These are phyloP conservation scores for Labeo calbasu DNA, from an alignment of 2,797 vertebrate species.

Conservation along the genomic window DNA sequence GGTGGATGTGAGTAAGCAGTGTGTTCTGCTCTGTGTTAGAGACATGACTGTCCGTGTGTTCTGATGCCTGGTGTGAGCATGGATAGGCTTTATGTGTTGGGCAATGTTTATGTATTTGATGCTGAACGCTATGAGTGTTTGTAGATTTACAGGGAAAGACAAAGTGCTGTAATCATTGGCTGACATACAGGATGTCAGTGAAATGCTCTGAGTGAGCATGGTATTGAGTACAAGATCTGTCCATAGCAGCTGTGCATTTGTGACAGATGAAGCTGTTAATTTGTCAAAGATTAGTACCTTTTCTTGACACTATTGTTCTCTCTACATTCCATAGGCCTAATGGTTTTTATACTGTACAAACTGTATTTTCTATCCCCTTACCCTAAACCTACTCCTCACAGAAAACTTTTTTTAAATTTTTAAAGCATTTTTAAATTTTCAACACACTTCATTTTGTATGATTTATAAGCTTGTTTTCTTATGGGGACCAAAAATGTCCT, in stretches of 20 bases:
- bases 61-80: slow-evolving; percentile 32
- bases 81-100: slow-evolving; percentile 18
- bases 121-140: slow-evolving; percentile 22
- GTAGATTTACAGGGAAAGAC: slow-evolving; percentile 31
- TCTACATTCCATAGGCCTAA: too few species aligned
- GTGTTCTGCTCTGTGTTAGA: slow-evolving; percentile 12
- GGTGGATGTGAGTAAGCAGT: background rate
- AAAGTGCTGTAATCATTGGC: slow-evolving; percentile 25
- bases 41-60: background rate
- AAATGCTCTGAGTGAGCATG: slow-evolving; percentile 25
- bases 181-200: slow-evolving; percentile 30
- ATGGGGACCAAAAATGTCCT: too few species aligned
- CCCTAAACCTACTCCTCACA: too few species aligned
- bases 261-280: background rate
- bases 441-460: too few species aligned
- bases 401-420: too few species aligned
- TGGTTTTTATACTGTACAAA: too few species aligned
- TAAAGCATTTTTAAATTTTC: too few species aligned
- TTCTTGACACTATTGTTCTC: slow-evolving; percentile 13
- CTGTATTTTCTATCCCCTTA: too few species aligned
- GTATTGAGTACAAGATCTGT: slow-evolving; percentile 12
- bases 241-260: background rate
- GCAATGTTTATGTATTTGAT: slow-evolving; percentile 27
- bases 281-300: background rate
- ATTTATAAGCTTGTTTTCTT: too few species aligned